These are phyloP conservation scores for Sebastes oblongus DNA, from an alignment of 2,797 vertebrate genomes.

Conservation along the genomic window DNA sequence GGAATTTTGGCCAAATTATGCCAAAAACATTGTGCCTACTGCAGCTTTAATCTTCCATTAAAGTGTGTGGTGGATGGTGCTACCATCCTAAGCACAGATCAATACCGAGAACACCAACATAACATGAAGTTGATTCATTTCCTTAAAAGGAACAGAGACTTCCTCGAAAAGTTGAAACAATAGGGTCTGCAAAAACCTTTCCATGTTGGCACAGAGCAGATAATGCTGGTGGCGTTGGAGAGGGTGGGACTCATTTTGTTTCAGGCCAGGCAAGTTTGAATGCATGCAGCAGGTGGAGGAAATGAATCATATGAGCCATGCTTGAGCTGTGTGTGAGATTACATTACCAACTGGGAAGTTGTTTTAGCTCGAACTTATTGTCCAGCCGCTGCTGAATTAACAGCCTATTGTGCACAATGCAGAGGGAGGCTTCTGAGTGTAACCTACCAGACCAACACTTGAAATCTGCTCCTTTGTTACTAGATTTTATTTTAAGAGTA, in stretches of 20 bases:
- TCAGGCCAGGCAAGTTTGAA: slow-evolving; percentile 49
- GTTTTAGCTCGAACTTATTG: slow-evolving; percentile 55
- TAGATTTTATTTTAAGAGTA: slow-evolving; percentile 3
- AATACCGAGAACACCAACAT: slow-evolving; percentile 11
- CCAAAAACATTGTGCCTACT: too few relatives aligned
- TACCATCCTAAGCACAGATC: background rate
- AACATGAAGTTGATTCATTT: slow-evolving; percentile 31
- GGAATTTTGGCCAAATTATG: too few relatives aligned
- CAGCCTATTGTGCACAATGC: slow-evolving; percentile 46
- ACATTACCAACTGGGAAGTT: slow-evolving; percentile 56
- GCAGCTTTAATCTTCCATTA: background rate
- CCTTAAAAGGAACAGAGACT: slow-evolving; percentile 53
- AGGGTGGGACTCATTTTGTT: slow-evolving; percentile 39
- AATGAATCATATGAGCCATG: slow-evolving; percentile 57
- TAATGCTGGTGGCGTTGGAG: background rate
- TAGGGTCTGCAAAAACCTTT: slow-evolving; percentile 60
- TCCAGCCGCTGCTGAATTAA: slow-evolving; percentile 47
- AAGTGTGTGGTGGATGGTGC: background rate
- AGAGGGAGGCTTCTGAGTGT: slow-evolving; percentile 1
- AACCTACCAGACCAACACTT: slow-evolving; percentile 1
- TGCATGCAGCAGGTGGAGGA: slow-evolving; percentile 63
- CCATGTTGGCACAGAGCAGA: slow-evolving; percentile 45
- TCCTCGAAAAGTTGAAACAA: slow-evolving; percentile 71
- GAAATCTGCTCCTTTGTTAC: slow-evolving; percentile 1
- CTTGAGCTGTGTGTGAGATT: slow-evolving; percentile 35